Conservation (phyloP, 1,140 invertebrate species). For the Drosophila lini region DNA sequence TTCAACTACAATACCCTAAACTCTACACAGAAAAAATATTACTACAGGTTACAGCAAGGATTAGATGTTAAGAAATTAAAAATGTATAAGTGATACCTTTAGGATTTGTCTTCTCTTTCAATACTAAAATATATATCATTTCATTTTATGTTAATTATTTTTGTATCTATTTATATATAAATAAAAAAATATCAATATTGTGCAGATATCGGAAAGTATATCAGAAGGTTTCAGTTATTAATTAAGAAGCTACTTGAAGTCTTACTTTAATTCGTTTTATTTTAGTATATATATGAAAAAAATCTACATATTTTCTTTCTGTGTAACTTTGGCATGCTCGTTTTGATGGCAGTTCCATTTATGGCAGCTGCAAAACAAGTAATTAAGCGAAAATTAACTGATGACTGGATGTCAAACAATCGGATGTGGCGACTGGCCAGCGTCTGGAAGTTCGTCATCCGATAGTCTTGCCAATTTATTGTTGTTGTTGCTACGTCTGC, state of each 20-base stretch:
- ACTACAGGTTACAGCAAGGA: not conserved
- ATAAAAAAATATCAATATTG: not conserved
- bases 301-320: not conserved
- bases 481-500: constrained; percentile 36
- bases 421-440: constrained; percentile 30
- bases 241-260: too few species aligned
- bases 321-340: not conserved
- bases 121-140: not conserved
- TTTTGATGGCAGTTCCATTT: constrained; percentile 30
- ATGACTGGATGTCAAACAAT: constrained; percentile 64
- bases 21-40: not conserved
- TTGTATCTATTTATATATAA: not conserved
- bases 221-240: too few species aligned
- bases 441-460: constrained; percentile 51
- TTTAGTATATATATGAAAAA: too few species aligned
- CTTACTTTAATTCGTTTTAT: not conserved
- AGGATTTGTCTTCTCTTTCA: not conserved
- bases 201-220: too few species aligned
- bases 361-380: constrained; percentile 61
- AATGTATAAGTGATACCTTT: not conserved
- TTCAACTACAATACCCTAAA: constrained; percentile 1
- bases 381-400: constrained; percentile 77
- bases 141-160: too few species aligned
- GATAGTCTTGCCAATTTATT: constrained; percentile 12
- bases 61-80: not conserved